A percentile compares a stretch with the other conserved stretches of the same genome.
Evolutionary conservation across 2,113 vertebrate genomes (phyloP).

Genomic region (Climacteris rufus): DNA sequence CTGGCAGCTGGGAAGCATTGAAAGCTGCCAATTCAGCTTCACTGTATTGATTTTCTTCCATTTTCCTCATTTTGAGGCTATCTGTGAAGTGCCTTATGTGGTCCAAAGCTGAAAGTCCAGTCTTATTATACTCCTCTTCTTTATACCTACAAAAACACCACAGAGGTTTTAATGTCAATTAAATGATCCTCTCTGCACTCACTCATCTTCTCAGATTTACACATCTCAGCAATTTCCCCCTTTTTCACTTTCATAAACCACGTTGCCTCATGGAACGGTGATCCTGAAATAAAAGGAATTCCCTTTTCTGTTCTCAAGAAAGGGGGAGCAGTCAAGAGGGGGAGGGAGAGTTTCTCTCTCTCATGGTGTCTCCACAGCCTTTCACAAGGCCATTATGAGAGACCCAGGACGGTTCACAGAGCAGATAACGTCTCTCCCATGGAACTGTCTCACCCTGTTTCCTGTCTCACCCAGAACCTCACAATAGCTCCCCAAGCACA

Average conservation of each 20-base stretch:
- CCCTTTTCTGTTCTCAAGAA: neutral
- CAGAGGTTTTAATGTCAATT: neutral
- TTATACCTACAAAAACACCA: slow-evolving; percentile 79
- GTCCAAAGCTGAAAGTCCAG: slow-evolving; percentile 90
- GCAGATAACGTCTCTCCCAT: neutral
- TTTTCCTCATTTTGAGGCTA: slow-evolving; percentile 87
- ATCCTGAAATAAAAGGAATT: neutral
- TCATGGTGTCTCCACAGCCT: neutral
- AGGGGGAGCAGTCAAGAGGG: neutral
- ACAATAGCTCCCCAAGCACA: slow-evolving; percentile 12
- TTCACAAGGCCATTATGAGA: neutral
- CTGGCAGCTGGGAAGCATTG: slow-evolving; percentile 82
- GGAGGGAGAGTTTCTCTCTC: neutral
- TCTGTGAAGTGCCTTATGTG: slow-evolving; percentile 96
- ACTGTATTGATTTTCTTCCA: slow-evolving; percentile 88
- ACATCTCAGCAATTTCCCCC: neutral
- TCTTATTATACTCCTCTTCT: slow-evolving; percentile 86
- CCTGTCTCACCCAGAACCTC: slow-evolving; percentile 28
- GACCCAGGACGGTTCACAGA: neutral
- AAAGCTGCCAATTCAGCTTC: slow-evolving; percentile 85
- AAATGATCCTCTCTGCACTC: neutral
- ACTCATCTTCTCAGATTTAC: neutral
- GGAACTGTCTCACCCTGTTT: neutral
- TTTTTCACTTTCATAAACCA: neutral
- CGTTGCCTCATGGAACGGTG: neutral